phyloP scores from a whole-genome alignment of 2,797 vertebrate genomes.

The Stomatorhinus walkeri region DNA sequence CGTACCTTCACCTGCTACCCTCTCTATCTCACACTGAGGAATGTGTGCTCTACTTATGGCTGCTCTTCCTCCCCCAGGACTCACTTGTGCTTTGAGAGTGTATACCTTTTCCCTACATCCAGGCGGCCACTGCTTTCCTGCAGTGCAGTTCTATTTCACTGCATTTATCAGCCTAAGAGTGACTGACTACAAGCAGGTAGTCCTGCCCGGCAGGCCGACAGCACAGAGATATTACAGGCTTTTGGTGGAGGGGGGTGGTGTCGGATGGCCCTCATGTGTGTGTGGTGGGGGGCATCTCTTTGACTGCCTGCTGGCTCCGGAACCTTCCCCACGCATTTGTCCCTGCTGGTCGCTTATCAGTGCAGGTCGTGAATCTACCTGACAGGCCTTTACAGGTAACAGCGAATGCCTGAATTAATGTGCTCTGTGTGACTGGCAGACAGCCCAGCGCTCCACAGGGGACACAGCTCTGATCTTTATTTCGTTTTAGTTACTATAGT shows the following conservation, averaged over 20 bases:
- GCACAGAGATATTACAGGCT: slow-evolving; percentile 82
- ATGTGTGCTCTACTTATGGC: slow-evolving; percentile 20
- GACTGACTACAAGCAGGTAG: slow-evolving; percentile 83
- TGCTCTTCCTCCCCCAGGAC: not conserved
- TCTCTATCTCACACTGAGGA: not conserved
- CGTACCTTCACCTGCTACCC: not conserved
- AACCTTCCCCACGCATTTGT: slow-evolving; percentile 44
- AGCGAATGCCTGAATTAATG: slow-evolving; percentile 62
- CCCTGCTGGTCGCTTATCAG: slow-evolving; percentile 50
- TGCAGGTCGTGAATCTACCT: slow-evolving; percentile 58
- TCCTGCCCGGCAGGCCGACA: slow-evolving; percentile 76
- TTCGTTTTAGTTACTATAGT: slow-evolving; percentile 38
- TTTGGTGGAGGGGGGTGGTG: slow-evolving; percentile 64
- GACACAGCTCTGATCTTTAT: slow-evolving; percentile 48
- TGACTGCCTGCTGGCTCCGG: slow-evolving; percentile 60
- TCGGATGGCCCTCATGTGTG: not conserved
- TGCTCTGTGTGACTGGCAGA: slow-evolving; percentile 52
- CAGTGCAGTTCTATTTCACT: slow-evolving; percentile 57
- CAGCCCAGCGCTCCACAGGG: slow-evolving; percentile 41
- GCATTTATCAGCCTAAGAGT: slow-evolving; percentile 82
- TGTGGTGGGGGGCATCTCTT: slow-evolving; percentile 44
- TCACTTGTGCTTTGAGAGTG: slow-evolving; percentile 49
- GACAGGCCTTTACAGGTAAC: slow-evolving; percentile 64
- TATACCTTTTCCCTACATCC: slow-evolving; percentile 59
- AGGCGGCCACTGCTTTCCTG: slow-evolving; percentile 63